Evolutionary conservation across 2,113 vertebrate genomes (phyloP), one percentile per base, ranked within the genome.

Genomic region (Lagopus leucura): DNA sequence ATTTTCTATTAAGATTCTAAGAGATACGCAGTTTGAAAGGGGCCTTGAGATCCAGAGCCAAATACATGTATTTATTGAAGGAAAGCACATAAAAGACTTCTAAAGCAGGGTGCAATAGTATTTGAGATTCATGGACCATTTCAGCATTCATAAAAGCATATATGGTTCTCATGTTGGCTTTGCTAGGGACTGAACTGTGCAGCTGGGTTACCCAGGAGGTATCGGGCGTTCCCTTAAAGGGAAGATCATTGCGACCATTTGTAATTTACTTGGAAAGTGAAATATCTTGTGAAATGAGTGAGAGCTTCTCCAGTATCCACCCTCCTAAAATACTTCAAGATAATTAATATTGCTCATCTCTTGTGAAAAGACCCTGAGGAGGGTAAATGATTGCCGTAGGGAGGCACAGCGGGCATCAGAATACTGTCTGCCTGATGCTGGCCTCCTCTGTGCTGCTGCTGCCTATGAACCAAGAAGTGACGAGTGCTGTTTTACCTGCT

Each of bases 21-120:
- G 67, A 91, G 40, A 63, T 2, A 12, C 7, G 10, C 36, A 42
- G 66, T 71, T 91, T 64, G 82, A 75, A 93, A 84, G 77, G 36
- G 43, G 52, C 55, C 42, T 30, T 2, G 8, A 91, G 86, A 90
- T 91, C 91, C 84, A 92, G 71, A 64, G 40, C 58, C 92, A 96
- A 95, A 95, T 84, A 34, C 72, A 90, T 93, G 70, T 90, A 93
- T 95, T 94, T 97, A 96, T 92, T 93, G 91, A 96, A 96, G 86
- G 67, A 96, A 96, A 96, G 63, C 88, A 75, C 88, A 97, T 97
- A 85, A 96, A 96, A 96, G 74, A 95, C 96, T 96, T 95, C 96
- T 96, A 95, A 93, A 96, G 79, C 47, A 77, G 93, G 70, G 76
- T 92, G 91, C 88, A 80, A 38, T 92, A 86, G 75, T 93, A 69